A percentile compares a stretch with the other conserved stretches of the same genome.
phyloP scores from a whole-genome alignment of 1,140 invertebrate species.

The Meteorus sp. region DNA sequence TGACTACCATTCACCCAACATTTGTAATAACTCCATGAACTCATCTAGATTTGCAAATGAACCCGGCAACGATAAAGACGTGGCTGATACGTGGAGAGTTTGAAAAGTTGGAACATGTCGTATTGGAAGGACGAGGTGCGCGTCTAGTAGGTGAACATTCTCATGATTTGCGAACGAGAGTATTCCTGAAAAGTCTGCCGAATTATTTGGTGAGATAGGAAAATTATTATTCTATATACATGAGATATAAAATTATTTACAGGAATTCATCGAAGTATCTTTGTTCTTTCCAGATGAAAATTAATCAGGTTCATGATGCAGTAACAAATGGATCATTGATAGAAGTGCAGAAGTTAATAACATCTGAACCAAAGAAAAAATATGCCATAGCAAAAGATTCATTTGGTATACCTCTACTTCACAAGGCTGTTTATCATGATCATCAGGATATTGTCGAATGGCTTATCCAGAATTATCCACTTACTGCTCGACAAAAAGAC shows the following conservation, averaged over 20 bases:
- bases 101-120: constrained; percentile 74
- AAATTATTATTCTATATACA: not conserved
- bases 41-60: constrained; percentile 47
- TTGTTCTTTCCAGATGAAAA: constrained; percentile 62
- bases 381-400: constrained; percentile 72
- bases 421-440: constrained; percentile 79
- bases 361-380: constrained; percentile 64
- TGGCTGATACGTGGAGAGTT: constrained; percentile 73
- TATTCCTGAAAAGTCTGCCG: constrained; percentile 70
- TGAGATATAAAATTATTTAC: not conserved
- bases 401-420: constrained; percentile 73
- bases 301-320: constrained; percentile 71
- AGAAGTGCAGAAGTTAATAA: constrained; percentile 62
- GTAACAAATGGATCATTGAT: constrained; percentile 69
- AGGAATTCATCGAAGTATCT: too few relatives aligned
- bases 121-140: constrained; percentile 77
- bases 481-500: constrained; percentile 73
- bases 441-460: constrained; percentile 73
- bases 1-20: not conserved
- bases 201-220: constrained; percentile 65
- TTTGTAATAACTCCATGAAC: too few relatives aligned
- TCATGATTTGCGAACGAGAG: constrained; percentile 65
- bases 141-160: constrained; percentile 70
- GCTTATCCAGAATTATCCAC: constrained; percentile 74
- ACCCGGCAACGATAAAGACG: constrained; percentile 64